Conservation (phyloP, 2,113 vertebrate genomes). For the Menidia beryllina region DNA sequence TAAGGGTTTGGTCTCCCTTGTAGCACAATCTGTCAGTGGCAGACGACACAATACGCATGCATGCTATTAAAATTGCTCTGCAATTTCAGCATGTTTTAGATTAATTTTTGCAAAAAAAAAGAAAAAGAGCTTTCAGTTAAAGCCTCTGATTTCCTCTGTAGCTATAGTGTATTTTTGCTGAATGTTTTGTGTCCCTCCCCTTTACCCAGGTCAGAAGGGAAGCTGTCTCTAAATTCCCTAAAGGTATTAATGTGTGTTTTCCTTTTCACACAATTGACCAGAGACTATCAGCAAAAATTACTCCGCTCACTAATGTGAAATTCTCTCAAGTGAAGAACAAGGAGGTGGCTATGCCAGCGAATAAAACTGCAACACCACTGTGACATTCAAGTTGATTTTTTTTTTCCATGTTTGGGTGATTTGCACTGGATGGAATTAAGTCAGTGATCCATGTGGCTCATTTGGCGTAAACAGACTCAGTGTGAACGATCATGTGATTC, state of each 20-base stretch:
- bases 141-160: neutral
- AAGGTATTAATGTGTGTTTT: slow-evolving; percentile 20
- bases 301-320: neutral
- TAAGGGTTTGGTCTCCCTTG: neutral
- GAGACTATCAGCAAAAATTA: slow-evolving; percentile 16
- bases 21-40: neutral
- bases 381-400: slow-evolving; percentile 13
- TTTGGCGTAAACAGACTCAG: slow-evolving; percentile 59
- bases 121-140: neutral
- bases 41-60: too few species aligned
- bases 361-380: neutral
- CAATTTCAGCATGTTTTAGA: neutral
- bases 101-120: neutral
- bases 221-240: slow-evolving; percentile 6
- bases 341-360: neutral
- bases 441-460: slow-evolving; percentile 57
- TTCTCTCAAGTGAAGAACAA: slow-evolving; percentile 11
- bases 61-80: neutral
- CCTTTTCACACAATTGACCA: slow-evolving; percentile 25
- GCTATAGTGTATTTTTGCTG: slow-evolving; percentile 1
- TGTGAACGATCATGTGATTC: slow-evolving; percentile 78
- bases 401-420: slow-evolving; percentile 18
- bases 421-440: slow-evolving; percentile 43
- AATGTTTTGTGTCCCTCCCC: neutral
- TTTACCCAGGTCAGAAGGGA: slow-evolving; percentile 37